A percentile compares a stretch with the other conserved stretches of the same genome.
phyloP scores from a whole-genome alignment of 2,888 invertebrate genomes.

The Rhamnusium bicolor region DNA sequence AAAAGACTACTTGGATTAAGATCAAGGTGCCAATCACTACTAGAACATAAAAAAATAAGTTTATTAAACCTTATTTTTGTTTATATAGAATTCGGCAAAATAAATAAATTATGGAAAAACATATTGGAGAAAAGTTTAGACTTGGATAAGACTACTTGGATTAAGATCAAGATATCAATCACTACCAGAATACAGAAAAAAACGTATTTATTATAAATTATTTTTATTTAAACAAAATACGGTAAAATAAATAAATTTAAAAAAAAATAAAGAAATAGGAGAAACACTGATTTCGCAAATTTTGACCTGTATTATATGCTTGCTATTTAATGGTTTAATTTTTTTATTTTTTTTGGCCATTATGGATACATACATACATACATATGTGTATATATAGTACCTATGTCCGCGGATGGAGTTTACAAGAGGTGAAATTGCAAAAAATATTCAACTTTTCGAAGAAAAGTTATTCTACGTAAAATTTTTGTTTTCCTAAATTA shows the following conservation, averaged over 20 bases:
- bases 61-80: neutral
- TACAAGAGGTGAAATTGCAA: no score
- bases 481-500: no score
- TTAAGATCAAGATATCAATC: conserved; percentile 44
- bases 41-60: neutral
- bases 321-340: neutral
- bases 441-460: no score
- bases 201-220: neutral
- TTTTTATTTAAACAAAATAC: neutral
- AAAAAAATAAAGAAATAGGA: no score
- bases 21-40: conserved; percentile 39
- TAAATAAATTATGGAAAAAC: neutral
- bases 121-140: no score
- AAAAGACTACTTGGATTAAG: conserved; percentile 50
- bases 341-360: neutral
- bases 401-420: no score
- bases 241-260: neutral
- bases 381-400: neutral
- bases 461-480: no score
- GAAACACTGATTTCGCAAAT: conserved; percentile 13
- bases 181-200: conserved; percentile 8
- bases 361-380: no score
- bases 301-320: conserved; percentile 10
- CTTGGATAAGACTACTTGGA: conserved; percentile 50
- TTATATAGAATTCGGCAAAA: conserved; percentile 1